These are phyloP conservation scores for Semnornis frantzii DNA, from an alignment of 2,113 vertebrate genomes.

Conservation along the genomic window DNA sequence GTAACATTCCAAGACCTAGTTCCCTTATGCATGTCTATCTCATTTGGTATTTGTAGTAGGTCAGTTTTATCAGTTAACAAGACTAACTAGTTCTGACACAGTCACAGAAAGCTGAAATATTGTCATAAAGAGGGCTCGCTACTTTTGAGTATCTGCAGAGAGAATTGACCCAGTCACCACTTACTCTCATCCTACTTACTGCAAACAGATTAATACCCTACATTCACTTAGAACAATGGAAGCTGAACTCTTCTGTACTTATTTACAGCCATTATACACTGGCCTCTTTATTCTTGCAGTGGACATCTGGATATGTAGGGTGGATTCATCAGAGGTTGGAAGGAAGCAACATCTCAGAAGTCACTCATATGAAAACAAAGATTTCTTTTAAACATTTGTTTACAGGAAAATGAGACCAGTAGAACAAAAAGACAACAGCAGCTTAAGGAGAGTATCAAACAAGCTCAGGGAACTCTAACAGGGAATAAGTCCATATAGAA, in stretches of 20 bases:
- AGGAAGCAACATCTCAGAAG: neutral
- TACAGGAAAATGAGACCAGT: neutral
- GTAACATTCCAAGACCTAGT: neutral
- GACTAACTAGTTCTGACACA: neutral
- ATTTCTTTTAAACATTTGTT: neutral
- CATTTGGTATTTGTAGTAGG: neutral
- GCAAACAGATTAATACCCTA: neutral
- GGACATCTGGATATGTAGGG: neutral
- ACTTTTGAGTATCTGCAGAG: neutral
- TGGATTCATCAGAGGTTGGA: neutral
- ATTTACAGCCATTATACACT: neutral
- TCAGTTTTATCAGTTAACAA: neutral
- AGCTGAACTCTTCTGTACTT: neutral
- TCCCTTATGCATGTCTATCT: neutral
- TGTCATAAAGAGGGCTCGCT: neutral
- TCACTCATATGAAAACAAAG: neutral
- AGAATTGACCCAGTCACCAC: neutral
- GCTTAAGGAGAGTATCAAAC: neutral
- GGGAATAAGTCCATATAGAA: neutral
- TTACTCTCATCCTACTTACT: neutral
- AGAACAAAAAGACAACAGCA: neutral
- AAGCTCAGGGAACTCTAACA: neutral
- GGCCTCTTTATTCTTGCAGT: neutral
- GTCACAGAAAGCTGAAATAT: neutral
- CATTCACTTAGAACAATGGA: neutral